Conservation (phyloP, 2,113 vertebrate species). For the Ceyx margarethae region DNA sequence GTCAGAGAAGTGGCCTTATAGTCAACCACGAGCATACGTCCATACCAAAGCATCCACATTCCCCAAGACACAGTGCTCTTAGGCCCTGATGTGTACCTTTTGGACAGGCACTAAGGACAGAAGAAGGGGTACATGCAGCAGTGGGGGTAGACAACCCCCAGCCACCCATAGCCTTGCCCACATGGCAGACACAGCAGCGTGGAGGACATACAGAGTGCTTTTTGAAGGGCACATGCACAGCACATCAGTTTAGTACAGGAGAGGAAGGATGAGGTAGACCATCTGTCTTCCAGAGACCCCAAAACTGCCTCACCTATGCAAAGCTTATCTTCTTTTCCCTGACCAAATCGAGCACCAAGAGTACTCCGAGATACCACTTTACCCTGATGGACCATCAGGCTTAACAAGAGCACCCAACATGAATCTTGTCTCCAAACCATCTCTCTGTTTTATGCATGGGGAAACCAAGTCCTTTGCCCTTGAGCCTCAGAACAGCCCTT, state of each 20-base stretch:
- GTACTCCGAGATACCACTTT: neutral
- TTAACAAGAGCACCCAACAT: neutral
- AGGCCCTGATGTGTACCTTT: neutral
- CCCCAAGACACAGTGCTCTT: neutral
- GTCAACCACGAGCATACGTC: neutral
- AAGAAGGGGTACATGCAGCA: neutral
- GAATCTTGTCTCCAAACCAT: neutral
- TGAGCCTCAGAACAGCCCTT: neutral
- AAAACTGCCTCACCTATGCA: neutral
- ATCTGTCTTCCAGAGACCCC: neutral
- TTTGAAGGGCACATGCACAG: neutral
- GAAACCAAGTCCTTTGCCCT: neutral
- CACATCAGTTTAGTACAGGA: neutral
- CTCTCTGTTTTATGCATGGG: neutral
- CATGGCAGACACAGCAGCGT: fast-evolving
- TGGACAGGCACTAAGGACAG: neutral
- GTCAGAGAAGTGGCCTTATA: neutral
- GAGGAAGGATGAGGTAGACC: neutral
- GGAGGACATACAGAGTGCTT: neutral
- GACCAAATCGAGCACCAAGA: neutral
- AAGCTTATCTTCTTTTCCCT: neutral
- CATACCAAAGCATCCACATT: neutral
- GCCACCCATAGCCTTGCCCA: neutral
- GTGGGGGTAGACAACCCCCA: neutral
- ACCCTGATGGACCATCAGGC: neutral